Conservation (phyloP, 2,113 vertebrate genomes). For the Muntiacus reevesi region DNA sequence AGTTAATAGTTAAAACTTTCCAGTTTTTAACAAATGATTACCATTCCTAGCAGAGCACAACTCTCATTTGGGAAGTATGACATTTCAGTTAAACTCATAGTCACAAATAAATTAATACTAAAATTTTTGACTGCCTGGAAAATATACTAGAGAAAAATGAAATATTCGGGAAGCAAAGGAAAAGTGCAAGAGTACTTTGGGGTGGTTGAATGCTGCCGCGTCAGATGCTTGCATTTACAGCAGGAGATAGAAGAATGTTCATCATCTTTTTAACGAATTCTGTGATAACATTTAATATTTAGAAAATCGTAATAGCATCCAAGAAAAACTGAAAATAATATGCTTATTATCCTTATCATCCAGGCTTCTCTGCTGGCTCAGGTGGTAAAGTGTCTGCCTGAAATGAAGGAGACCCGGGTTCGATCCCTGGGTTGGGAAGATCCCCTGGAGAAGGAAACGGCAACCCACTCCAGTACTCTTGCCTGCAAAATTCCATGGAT, state of each 20-base stretch:
- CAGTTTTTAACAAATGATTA: not conserved
- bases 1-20: not conserved
- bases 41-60: not conserved
- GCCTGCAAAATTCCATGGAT: not conserved
- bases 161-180: not conserved
- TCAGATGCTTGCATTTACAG: not conserved
- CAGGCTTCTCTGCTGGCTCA: not conserved
- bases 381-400: not conserved
- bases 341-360: not conserved
- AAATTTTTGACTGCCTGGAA: not conserved
- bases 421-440: not conserved
- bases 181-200: not conserved
- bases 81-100: not conserved
- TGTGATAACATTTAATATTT: constrained; percentile 53
- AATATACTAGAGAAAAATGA: not conserved
- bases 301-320: constrained; percentile 20
- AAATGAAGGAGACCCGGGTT: not conserved
- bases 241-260: constrained; percentile 18
- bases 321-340: constrained; percentile 58
- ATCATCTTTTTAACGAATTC: constrained; percentile 30
- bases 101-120: not conserved
- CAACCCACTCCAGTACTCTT: not conserved
- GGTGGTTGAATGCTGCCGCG: not conserved
- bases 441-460: not conserved
- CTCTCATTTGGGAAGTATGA: not conserved